Percentiles rank a stretch among this genome's conserved stretches.
phyloP scores from a whole-genome alignment of 2,888 invertebrate species.

The Ennomos fuscantarius region DNA sequence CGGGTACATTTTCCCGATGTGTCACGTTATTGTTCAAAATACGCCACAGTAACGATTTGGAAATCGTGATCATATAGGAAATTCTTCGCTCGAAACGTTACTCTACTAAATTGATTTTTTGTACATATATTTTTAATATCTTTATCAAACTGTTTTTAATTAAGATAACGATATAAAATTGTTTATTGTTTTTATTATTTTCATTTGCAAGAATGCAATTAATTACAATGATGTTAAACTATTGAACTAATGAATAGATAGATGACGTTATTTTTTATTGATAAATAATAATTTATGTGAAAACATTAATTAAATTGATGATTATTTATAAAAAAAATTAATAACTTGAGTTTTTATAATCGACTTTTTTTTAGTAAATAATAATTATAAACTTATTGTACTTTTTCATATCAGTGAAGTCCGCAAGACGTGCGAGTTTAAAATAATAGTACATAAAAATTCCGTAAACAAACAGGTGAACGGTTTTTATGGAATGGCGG shows the following conservation, averaged over 20 bases:
- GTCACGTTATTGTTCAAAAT: background rate
- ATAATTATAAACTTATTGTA: conserved; percentile 65
- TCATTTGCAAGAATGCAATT: conserved; percentile 50
- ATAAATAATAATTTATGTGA: conserved; percentile 24
- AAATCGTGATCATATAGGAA: background rate
- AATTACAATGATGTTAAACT: conserved; percentile 51
- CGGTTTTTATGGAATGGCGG: conserved; percentile 50
- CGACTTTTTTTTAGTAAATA: too few relatives aligned
- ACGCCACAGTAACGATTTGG: background rate
- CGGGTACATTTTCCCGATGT: conserved; percentile 1
- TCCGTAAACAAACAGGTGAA: conserved; percentile 62
- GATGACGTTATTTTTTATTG: conserved; percentile 16
- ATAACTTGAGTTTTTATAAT: too few relatives aligned
- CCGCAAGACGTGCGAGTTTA: conserved; percentile 42
- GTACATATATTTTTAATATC: too few relatives aligned
- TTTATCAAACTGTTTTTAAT: too few relatives aligned
- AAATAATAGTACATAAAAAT: conserved; percentile 60
- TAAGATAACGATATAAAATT: background rate
- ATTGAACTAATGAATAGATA: conserved; percentile 34
- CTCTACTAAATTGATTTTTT: too few relatives aligned
- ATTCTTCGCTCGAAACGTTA: too few relatives aligned
- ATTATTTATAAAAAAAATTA: conserved; percentile 40
- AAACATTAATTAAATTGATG: conserved; percentile 63
- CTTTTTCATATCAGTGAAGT: conserved; percentile 45
- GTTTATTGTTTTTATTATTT: conserved; percentile 11